Conservation (phyloP, 2,888 invertebrate species). For the Leptinotarsa tumamoca region DNA sequence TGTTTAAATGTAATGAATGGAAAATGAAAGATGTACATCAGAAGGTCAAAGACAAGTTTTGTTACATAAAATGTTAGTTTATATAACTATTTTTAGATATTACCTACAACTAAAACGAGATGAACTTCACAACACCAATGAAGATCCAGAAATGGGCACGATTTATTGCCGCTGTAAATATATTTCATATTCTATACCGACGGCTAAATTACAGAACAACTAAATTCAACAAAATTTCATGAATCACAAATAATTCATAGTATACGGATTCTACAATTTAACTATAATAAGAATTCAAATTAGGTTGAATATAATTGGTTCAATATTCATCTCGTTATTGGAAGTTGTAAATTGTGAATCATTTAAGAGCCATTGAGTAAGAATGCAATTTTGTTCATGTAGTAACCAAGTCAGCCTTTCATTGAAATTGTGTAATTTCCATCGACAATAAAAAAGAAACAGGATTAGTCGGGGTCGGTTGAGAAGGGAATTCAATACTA, state of each 20-base stretch:
- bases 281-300: too few species aligned
- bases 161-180: too few species aligned
- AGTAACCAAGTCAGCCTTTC: background rate
- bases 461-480: background rate
- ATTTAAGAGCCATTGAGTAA: background rate
- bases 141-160: too few species aligned
- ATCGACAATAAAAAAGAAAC: background rate
- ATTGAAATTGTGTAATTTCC: background rate
- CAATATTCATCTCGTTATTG: background rate
- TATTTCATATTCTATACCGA: too few species aligned
- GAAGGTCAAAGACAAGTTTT: conserved; percentile 11
- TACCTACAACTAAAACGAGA: background rate
- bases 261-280: too few species aligned
- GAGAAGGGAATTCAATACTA: background rate
- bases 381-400: background rate
- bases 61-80: conserved; percentile 7
- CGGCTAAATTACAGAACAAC: too few species aligned
- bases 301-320: background rate
- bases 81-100: background rate
- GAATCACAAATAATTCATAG: too few species aligned
- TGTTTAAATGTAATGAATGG: background rate
- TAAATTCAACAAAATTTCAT: too few species aligned
- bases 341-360: background rate
- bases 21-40: conserved; percentile 2
- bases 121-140: background rate